Conservation (phyloP, 1,140 invertebrate species). For the Lutraria rhynchaena region DNA sequence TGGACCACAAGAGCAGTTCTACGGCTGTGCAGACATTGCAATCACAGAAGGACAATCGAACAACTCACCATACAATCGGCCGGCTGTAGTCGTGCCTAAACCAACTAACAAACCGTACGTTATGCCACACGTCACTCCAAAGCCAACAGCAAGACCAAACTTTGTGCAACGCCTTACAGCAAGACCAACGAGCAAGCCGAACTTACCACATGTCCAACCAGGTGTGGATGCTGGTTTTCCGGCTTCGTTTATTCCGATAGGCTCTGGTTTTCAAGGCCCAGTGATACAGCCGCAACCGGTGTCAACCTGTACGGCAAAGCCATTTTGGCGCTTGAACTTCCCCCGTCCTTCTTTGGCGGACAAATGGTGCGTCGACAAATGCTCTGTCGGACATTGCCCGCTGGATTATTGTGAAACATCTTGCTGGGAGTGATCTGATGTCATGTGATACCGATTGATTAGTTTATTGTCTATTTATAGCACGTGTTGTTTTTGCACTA, state of each 20-base stretch:
- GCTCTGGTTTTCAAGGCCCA: background rate
- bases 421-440: constrained; percentile 1
- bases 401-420: constrained; percentile 26
- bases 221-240: background rate
- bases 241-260: background rate
- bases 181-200: background rate
- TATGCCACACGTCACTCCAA: no score
- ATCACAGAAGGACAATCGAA: constrained; percentile 33
- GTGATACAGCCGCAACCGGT: background rate
- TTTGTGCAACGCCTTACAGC: no score
- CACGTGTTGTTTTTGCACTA: no score
- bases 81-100: background rate
- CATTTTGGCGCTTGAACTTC: constrained; percentile 21
- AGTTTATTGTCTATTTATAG: no score
- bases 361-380: constrained; percentile 27
- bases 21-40: constrained; percentile 71
- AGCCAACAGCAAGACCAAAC: background rate
- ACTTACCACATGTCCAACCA: background rate
- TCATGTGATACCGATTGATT: no score
- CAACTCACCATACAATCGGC: constrained; percentile 8
- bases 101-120: background rate
- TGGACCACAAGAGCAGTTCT: constrained; percentile 74
- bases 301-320: constrained; percentile 13
- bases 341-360: background rate
- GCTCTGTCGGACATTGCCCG: constrained; percentile 16